Conservation (phyloP, 2,113 vertebrate species). For the Parus major region DNA sequence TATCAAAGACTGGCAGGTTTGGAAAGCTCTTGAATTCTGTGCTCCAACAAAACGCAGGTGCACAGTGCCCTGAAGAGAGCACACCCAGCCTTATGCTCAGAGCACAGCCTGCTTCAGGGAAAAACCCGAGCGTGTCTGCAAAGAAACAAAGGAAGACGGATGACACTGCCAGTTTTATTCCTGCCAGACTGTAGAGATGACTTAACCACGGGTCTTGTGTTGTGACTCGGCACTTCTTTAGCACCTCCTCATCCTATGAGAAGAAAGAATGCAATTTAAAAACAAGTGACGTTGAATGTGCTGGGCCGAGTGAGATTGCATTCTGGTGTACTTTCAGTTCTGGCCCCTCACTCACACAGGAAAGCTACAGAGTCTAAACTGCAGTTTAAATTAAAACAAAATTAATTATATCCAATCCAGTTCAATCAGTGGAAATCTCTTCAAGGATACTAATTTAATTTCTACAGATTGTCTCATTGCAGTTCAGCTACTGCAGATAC, state of each 20-base stretch:
- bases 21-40: background rate
- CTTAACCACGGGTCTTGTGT: background rate
- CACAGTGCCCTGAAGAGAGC: background rate
- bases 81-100: background rate
- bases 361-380: background rate
- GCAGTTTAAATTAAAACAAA: background rate
- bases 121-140: background rate
- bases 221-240: background rate
- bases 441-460: background rate
- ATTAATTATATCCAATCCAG: background rate
- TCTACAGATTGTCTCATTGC: background rate
- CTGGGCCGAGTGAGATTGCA: background rate
- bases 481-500: background rate
- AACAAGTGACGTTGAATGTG: background rate
- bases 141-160: background rate
- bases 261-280: background rate
- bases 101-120: background rate
- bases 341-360: background rate
- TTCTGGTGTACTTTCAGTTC: background rate
- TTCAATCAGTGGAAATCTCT: background rate
- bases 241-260: background rate
- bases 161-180: background rate
- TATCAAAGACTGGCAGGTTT: background rate
- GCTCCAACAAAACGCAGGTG: background rate
- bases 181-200: background rate